Percentiles rank a stretch among this genome's conserved stretches.
phyloP scores from a whole-genome alignment of 53 echinoderm and acorn worm species.

The Luidia sarsii region DNA sequence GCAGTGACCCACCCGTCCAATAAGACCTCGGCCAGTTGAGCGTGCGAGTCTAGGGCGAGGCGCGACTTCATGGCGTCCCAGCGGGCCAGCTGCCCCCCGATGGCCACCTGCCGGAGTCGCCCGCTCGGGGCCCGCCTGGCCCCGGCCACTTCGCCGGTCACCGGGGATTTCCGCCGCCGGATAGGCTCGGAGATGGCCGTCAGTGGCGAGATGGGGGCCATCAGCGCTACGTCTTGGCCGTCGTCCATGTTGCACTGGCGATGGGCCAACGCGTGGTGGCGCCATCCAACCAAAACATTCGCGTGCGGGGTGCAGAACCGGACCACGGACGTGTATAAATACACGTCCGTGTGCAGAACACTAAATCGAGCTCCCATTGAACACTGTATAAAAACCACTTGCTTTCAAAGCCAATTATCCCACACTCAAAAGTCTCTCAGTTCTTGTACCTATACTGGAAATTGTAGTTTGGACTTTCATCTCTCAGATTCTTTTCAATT shows the following conservation, averaged over 20 bases:
- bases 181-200: conserved; percentile 15
- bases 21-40: conserved; percentile 46
- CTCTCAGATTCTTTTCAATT: too few relatives aligned
- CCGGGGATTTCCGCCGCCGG: conserved; percentile 11
- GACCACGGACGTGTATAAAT: too few relatives aligned
- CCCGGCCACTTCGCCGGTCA: not conserved
- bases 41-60: conserved; percentile 40
- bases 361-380: too few relatives aligned
- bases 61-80: conserved; percentile 55
- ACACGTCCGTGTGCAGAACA: too few relatives aligned
- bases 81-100: conserved; percentile 38
- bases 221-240: conserved; percentile 20
- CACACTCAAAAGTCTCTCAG: too few relatives aligned
- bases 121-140: conserved; percentile 28
- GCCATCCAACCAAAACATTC: conserved; percentile 5
- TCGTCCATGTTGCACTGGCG: conserved; percentile 50
- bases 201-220: conserved; percentile 37
- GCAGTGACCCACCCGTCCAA: conserved; percentile 49
- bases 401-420: too few relatives aligned
- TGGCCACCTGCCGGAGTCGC: conserved; percentile 34
- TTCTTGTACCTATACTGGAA: too few relatives aligned
- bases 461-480: too few relatives aligned
- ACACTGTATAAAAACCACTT: too few relatives aligned
- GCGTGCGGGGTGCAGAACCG: too few relatives aligned
- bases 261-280: conserved; percentile 27